Base-by-base conservation (phyloP, 2,888 invertebrate species). In the Pseudococcus jackbeardsleyi region DNA sequence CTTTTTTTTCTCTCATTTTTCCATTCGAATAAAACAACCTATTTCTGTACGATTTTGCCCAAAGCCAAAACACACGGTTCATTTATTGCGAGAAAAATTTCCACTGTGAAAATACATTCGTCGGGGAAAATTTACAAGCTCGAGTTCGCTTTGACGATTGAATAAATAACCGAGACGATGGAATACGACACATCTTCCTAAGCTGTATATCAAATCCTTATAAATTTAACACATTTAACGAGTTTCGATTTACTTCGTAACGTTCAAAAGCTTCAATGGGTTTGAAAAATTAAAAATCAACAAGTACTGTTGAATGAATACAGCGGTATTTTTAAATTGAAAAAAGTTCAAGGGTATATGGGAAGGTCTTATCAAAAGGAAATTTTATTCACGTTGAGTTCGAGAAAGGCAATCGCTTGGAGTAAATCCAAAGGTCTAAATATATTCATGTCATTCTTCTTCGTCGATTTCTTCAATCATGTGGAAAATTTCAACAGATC, bases 121-220 rank as follows among this genome's bases (percentile, higher is more conserved):
- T 7, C 6, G 12, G 2, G 8, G 9, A 50, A 50, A 17, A 59
- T 59, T 59, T 19, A 17, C 54, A 54, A 15, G 54, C 59, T 59
- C 9, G 59, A 59, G 19, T 59, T 9, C 59, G 59, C 19, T 59
- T 59, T 19, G 19, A 59, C 19, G 59, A 59, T 11, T 59, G 19
- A 59, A 59, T 59, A 59, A 59, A 59, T 59, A 59, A 19, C 59
- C 59, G 59, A 59, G 59, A 19, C 19, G 59, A 59, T 59, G 19
- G 5, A 19, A 19, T 59, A 59, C n/a, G n/a, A 59, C 59, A 59
- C 19, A 19, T 54, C 5, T 59, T 0, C 59, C 4, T 7, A 15
- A 50, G 50, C 5, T 50, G 5, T 46, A 46, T 7, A 46, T 46
- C 46, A 46, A 46, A 46, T 46, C 46, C 46, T 50, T 50, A 17